Conservation (phyloP, 23 tunicate genomes). For the Diplosoma virens region DNA sequence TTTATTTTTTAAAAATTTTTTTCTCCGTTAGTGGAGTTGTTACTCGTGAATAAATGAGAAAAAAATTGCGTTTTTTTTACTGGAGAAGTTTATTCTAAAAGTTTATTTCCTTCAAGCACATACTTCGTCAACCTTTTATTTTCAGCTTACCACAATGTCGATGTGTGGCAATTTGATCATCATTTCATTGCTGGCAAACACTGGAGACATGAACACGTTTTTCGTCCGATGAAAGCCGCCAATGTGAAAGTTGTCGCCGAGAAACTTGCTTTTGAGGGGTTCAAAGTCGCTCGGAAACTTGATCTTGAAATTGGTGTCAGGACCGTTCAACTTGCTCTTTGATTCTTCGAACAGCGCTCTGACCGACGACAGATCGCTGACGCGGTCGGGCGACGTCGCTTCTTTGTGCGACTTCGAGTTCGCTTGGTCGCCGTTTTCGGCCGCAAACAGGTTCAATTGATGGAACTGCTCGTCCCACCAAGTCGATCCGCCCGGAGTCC, state of each 20-base stretch:
- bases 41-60: too few relatives aligned
- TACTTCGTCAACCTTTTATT: too few relatives aligned
- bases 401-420: background rate
- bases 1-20: too few relatives aligned
- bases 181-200: constrained; percentile 57
- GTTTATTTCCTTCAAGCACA: too few relatives aligned
- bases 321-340: background rate
- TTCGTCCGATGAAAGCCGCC: constrained; percentile 41
- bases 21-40: too few relatives aligned
- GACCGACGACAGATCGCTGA: background rate
- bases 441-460: constrained; percentile 11
- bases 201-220: constrained; percentile 75
- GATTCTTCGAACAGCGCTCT: background rate
- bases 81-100: too few relatives aligned
- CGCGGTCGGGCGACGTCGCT: background rate
- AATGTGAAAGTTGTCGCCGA: constrained; percentile 50
- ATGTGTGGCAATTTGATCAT: constrained; percentile 40
- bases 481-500: constrained; percentile 3
- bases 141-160: constrained; percentile 75
- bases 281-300: constrained; percentile 53
- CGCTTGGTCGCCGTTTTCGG: background rate
- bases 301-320: constrained; percentile 34
- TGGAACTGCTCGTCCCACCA: constrained; percentile 76
- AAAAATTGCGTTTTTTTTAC: too few relatives aligned
- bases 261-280: constrained; percentile 64